Conservation (phyloP, 1,140 invertebrate genomes). For the Drosophila burlai region DNA sequence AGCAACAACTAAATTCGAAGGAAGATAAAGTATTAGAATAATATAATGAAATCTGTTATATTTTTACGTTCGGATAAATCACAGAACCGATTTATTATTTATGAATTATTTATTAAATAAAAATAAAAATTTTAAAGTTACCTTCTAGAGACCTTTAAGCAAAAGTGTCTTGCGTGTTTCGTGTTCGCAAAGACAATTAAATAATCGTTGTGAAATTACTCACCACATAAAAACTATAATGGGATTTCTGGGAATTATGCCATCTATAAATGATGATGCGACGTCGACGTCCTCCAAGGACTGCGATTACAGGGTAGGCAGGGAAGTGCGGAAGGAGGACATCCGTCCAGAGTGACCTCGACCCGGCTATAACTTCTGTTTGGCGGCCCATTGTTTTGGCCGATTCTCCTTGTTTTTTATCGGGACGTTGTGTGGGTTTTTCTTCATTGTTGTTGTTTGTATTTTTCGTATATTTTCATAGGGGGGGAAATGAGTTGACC, state of each 20-base stretch:
- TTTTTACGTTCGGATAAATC: background rate
- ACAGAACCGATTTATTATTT: no score
- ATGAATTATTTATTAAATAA: no score
- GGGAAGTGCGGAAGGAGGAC: slow-evolving; percentile 11
- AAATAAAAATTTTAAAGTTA: background rate
- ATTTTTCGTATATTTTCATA: slow-evolving; percentile 6
- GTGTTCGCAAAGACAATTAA: background rate
- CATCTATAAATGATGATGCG: slow-evolving; percentile 19
- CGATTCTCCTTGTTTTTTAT: slow-evolving; percentile 11
- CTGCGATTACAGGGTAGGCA: slow-evolving; percentile 35
- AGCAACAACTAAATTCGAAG: background rate
- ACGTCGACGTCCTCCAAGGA: background rate
- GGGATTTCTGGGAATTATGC: slow-evolving; percentile 1
- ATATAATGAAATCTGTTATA: background rate
- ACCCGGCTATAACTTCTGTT: slow-evolving; percentile 60
- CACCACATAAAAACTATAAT: slow-evolving; percentile 2
- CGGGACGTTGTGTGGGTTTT: slow-evolving; percentile 18
- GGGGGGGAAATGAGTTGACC: slow-evolving; percentile 18
- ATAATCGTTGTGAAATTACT: slow-evolving; percentile 15
- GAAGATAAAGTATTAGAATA: no score
- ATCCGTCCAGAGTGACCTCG: slow-evolving; percentile 53
- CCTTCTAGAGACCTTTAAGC: background rate
- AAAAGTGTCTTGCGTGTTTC: background rate
- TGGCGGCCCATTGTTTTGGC: slow-evolving; percentile 31
- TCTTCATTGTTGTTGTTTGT: background rate